A percentile compares a stretch with the other conserved stretches of the same genome.
Evolutionary conservation across 2,797 vertebrate species (phyloP).

Genomic region (Acipenser transmontanus): DNA sequence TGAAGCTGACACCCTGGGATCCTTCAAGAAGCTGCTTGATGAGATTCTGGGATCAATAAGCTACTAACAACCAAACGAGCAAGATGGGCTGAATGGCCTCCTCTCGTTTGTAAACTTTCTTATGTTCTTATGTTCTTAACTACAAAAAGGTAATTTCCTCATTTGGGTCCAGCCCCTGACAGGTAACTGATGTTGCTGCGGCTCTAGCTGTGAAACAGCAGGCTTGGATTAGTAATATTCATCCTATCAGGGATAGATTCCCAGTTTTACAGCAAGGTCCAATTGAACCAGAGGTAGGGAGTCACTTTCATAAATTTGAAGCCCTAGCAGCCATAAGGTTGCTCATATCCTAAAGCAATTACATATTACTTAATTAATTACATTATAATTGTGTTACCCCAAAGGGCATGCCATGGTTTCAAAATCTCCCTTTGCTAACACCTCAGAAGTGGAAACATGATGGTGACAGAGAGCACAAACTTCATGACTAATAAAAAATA

Average conservation of each 20-base stretch:
- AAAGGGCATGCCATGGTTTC: neutral
- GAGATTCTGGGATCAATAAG: no score
- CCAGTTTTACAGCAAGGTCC: slow-evolving; percentile 30
- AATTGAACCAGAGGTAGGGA: slow-evolving; percentile 42
- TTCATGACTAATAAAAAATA: no score
- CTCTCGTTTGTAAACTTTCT: no score
- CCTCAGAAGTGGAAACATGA: neutral
- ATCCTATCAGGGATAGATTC: slow-evolving; percentile 32
- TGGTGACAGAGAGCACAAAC: no score
- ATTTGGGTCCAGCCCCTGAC: slow-evolving; percentile 47
- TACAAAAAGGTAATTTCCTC: slow-evolving; percentile 61
- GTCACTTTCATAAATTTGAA: slow-evolving; percentile 57
- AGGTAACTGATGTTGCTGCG: slow-evolving; percentile 49
- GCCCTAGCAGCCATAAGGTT: slow-evolving; percentile 28
- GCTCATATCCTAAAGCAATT: slow-evolving; percentile 23
- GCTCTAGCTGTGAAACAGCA: neutral
- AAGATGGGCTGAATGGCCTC: no score
- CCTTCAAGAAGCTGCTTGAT: no score
- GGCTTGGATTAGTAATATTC: slow-evolving; percentile 2
- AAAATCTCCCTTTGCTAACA: neutral
- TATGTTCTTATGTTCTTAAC: no score
- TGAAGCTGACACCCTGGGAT: no score
- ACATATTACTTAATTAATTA: slow-evolving; percentile 22
- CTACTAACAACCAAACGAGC: no score
- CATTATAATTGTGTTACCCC: neutral